A percentile compares a stretch with the other conserved stretches of the same genome.
These are phyloP conservation scores for Diplosoma virens DNA, from an alignment of 23 tunicate species.

Conservation along the genomic window DNA sequence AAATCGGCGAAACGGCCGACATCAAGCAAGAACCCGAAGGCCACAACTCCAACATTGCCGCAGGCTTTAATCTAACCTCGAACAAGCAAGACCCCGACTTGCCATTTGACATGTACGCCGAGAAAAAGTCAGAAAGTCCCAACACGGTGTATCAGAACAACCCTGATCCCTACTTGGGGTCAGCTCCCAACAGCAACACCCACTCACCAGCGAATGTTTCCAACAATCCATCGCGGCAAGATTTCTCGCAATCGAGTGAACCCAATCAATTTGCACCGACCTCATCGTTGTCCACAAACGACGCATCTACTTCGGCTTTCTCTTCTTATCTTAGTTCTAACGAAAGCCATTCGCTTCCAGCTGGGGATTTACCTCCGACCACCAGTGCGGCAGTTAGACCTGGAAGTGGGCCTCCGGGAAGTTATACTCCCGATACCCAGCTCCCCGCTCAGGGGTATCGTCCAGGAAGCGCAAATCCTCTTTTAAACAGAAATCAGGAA, in stretches of 20 bases:
- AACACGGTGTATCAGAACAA: conserved; percentile 32
- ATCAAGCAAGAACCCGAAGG: conserved; percentile 35
- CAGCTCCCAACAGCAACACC: conserved; percentile 1
- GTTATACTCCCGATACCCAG: not conserved
- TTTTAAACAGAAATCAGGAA: not conserved
- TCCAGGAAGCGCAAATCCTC: conserved; percentile 12
- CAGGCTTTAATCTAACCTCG: conserved; percentile 48
- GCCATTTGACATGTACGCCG: conserved; percentile 41
- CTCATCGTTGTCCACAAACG: conserved; percentile 1
- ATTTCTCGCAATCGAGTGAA: conserved; percentile 1
- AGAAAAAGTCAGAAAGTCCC: conserved; percentile 20
- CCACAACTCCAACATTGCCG: conserved; percentile 21
- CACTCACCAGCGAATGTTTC: conserved; percentile 34
- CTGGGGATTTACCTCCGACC: not conserved
- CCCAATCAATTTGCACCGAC: conserved; percentile 6
- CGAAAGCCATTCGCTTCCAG: not conserved
- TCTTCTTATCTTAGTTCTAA: not conserved
- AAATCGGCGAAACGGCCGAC: not conserved
- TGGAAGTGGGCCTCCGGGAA: conserved; percentile 20
- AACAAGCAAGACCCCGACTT: conserved; percentile 68
- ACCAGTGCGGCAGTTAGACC: conserved; percentile 1
- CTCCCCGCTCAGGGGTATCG: conserved; percentile 9
- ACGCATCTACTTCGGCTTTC: conserved; percentile 6
- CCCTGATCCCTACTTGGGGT: conserved; percentile 71
- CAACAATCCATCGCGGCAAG: conserved; percentile 9